Base-by-base conservation (phyloP, 2,888 invertebrate genomes). In the Tetranychus piercei region DNA sequence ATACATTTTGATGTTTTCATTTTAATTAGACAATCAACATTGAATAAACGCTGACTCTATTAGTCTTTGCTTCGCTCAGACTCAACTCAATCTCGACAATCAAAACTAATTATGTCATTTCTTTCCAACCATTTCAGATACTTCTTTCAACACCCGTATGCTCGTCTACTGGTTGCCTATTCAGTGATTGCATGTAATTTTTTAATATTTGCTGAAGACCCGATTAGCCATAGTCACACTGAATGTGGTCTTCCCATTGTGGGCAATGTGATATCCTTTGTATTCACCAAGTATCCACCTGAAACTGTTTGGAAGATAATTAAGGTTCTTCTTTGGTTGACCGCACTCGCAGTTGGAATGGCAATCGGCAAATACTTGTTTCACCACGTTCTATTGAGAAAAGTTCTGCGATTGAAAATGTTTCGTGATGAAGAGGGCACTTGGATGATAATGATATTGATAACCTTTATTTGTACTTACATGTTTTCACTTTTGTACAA, bases 191-290 rank as follows among this genome's bases (percentile, higher is more conserved):
- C 85, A 79, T 84, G 84, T 79, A 85, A 85, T 79, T 85, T 85
- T 78, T 80, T 85, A 67, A 82, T 85, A 23, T 85, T 85, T 79
- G 85, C 85, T 9, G 85, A 85, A 78, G 85, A 85, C 78, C 85
- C 85, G 1, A 83, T 85, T 44, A 84, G 84, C 2, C 84, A 85
- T 79, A 84, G 84, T 76, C 81, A 82, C 73, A 81, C 81, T 74
- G 85, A 84, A 79, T 83, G 84, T 77, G 82, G 81, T 76, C 84
- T 85, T 75, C 84, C 84, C 3, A 81, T 84, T 77, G 82, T 84
- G 69, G 85, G 85, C 5, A 84, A 84, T 79, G 84, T 83, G 75
- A 84, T 85, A 79, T 83, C 84, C 72, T 84, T 85, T 79, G 82
- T 85, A 6, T 80, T 81, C 43, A 84, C 83, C 7, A 82, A 83